Percentiles rank a stretch among this genome's conserved stretches.
These are phyloP conservation scores for Argyrosomus japonicus DNA, from an alignment of 2,113 vertebrate genomes.

Conservation along the genomic window DNA sequence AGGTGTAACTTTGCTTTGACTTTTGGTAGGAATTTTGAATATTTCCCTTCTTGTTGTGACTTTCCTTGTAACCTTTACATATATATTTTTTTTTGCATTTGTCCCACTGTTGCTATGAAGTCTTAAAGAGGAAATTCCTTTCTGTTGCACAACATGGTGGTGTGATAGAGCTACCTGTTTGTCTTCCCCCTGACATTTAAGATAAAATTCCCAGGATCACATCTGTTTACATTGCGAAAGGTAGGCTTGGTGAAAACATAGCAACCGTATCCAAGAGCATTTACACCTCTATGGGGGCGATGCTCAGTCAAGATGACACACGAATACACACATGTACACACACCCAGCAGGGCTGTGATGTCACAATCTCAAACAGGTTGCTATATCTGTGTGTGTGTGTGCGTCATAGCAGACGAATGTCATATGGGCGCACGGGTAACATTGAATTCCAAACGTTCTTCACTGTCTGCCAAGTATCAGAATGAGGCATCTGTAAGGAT, in stretches of 20 bases:
- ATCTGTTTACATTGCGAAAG: conserved; percentile 61
- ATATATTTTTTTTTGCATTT: not conserved
- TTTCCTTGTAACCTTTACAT: not conserved
- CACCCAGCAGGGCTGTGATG: conserved; percentile 32
- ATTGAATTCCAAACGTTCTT: conserved; percentile 65
- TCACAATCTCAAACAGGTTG: not conserved
- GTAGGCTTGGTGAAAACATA: conserved; percentile 62
- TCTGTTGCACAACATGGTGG: conserved; percentile 16
- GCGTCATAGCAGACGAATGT: conserved; percentile 41
- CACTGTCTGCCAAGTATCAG: conserved; percentile 14
- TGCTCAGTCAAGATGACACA: not conserved
- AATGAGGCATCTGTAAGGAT: conserved; percentile 40
- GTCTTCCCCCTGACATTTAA: conserved; percentile 57
- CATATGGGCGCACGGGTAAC: too few species aligned
- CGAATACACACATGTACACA: conserved; percentile 24
- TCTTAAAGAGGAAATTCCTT: conserved; percentile 52
- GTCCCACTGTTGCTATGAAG: not conserved
- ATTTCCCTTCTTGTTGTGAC: not conserved
- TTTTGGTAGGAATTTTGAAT: conserved; percentile 18
- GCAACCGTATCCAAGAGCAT: conserved; percentile 67
- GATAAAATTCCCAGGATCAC: conserved; percentile 61
- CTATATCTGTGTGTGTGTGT: not conserved
- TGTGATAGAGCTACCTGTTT: conserved; percentile 44
- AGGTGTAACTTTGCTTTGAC: not conserved
- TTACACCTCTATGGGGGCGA: conserved; percentile 40